Evolutionary conservation across 2,113 vertebrate genomes (phyloP).

Genomic region (Gracilinanus agilis): DNA sequence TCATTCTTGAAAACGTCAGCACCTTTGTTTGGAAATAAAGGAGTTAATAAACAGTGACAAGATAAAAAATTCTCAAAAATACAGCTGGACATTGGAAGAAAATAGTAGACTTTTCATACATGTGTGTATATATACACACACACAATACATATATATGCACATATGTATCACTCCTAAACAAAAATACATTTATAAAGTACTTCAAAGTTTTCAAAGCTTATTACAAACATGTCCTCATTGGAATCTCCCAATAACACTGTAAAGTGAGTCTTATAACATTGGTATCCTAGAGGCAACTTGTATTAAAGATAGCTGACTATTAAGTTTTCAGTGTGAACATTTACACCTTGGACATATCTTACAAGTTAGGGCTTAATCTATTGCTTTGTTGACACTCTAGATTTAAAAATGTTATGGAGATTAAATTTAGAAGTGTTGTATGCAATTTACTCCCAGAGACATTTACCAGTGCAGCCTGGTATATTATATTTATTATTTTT

Average conservation of each 20-base stretch:
- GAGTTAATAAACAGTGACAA: constrained; percentile 18
- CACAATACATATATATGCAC: too few species aligned
- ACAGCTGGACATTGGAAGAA: neutral
- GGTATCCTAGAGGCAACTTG: neutral
- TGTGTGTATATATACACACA: too few species aligned
- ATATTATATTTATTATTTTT: neutral
- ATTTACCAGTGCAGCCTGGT: neutral
- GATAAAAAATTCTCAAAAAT: neutral
- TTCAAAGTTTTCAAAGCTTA: neutral
- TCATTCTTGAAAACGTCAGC: constrained; percentile 83
- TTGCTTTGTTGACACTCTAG: neutral
- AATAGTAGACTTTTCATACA: neutral
- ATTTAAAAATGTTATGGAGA: neutral
- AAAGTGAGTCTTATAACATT: neutral
- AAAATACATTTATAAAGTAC: neutral
- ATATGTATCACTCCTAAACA: neutral
- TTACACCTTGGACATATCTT: neutral
- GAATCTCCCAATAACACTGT: neutral
- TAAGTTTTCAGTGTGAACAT: neutral
- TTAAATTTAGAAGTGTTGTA: neutral
- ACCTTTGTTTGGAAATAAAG: constrained; percentile 71
- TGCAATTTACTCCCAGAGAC: neutral
- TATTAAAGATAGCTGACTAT: neutral
- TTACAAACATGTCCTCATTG: neutral
- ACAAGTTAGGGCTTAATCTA: neutral